Evolutionary conservation across 2,113 vertebrate genomes (phyloP).

Genomic region (Pardalotus punctatus): DNA sequence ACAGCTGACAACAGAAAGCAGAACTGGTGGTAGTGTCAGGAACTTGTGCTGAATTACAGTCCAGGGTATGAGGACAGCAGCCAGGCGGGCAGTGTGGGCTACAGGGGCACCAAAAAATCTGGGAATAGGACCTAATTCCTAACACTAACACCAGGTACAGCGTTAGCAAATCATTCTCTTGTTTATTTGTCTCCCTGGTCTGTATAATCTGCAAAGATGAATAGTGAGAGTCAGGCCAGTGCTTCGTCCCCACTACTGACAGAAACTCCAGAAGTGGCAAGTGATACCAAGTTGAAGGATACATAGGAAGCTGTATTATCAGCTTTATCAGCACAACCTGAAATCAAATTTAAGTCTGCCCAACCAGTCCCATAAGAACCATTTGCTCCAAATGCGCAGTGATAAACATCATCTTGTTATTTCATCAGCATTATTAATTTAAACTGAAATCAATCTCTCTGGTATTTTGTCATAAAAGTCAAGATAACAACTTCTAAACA

Average conservation of each 20-base stretch:
- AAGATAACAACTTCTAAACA: background rate
- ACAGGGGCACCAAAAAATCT: background rate
- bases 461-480: background rate
- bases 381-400: background rate
- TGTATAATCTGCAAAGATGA: background rate
- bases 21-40: background rate
- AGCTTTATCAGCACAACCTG: background rate
- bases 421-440: background rate
- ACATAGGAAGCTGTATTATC: background rate
- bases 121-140: background rate
- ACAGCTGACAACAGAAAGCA: background rate
- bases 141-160: background rate
- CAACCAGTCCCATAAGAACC: background rate
- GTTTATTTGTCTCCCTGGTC: background rate
- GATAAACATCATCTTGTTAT: background rate
- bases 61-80: background rate
- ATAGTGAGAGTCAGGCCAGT: background rate
- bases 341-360: background rate
- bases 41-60: background rate
- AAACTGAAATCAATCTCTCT: background rate
- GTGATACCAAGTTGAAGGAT: background rate
- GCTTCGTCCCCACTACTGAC: background rate
- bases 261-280: background rate
- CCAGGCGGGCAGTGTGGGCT: background rate
- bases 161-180: background rate